Percentiles rank a stretch among this genome's conserved stretches.
Conservation (phyloP, 2,888 invertebrate species). For the Ligdia adustata region DNA sequence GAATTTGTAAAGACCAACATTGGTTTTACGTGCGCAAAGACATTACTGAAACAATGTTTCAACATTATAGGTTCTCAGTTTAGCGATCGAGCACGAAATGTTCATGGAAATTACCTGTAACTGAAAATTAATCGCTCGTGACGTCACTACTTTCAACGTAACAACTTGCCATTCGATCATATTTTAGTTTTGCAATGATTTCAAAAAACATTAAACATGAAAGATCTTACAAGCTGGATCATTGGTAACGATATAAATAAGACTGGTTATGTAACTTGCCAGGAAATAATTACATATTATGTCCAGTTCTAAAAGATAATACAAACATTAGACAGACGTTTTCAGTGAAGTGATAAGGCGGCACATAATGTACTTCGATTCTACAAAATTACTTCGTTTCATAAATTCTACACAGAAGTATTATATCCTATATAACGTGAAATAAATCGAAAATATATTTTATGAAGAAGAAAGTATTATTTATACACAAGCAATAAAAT, state of each 20-base stretch:
- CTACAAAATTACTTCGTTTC: conserved; percentile 27
- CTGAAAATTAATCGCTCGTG: conserved; percentile 14
- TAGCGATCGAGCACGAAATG: conserved; percentile 7
- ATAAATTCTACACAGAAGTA: conserved; percentile 39
- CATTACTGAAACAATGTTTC: conserved; percentile 18
- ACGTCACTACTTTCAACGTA: conserved; percentile 15
- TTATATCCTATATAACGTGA: conserved; percentile 36
- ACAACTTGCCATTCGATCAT: background rate
- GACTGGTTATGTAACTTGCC: background rate
- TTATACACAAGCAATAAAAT: conserved; percentile 41
- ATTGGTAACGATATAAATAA: no score
- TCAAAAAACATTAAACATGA: no score
- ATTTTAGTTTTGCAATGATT: conserved; percentile 6
- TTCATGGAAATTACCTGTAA: conserved; percentile 11
- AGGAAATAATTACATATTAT: conserved; percentile 1
- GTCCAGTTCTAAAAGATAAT: conserved; percentile 13
- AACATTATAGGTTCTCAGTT: conserved; percentile 11
- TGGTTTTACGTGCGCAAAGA: conserved; percentile 12
- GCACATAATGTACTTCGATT: conserved; percentile 36
- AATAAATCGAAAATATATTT: conserved; percentile 39
- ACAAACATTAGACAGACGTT: conserved; percentile 18
- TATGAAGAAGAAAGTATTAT: conserved; percentile 44
- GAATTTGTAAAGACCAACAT: conserved; percentile 6
- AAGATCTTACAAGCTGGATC: no score
- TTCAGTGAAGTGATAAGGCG: conserved; percentile 30